Percentiles rank a stretch among this genome's conserved stretches.
phyloP scores from a whole-genome alignment of 2,888 invertebrate genomes.

The Nudaria mundana region DNA sequence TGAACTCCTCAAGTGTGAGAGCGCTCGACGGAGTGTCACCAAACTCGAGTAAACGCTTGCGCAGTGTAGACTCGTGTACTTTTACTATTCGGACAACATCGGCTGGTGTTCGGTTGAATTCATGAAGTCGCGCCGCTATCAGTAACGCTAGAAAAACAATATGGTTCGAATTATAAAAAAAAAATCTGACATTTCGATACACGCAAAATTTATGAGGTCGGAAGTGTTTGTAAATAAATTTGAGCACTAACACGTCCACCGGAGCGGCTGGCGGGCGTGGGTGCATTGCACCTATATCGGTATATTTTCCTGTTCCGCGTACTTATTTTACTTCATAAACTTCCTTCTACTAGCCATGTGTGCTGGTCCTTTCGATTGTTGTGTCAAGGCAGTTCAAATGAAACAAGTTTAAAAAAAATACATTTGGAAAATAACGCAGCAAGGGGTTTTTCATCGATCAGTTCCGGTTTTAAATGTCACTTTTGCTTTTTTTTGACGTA shows the following conservation, averaged over 20 bases:
- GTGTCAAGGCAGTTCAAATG: neutral
- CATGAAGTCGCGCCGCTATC: constrained; percentile 96
- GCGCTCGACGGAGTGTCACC: constrained; percentile 98
- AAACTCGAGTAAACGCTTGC: constrained; percentile 96
- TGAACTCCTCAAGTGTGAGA: constrained; percentile 97
- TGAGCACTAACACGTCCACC: neutral
- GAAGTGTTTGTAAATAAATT: neutral
- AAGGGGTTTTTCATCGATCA: neutral
- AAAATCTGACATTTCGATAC: neutral
- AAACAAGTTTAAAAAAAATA: neutral
- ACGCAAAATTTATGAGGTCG: neutral
- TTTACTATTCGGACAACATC: constrained; percentile 97
- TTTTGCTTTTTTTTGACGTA: too few species aligned
- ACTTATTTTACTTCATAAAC: neutral
- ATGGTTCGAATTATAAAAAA: neutral
- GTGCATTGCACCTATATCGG: neutral
- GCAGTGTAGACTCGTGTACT: constrained; percentile 95
- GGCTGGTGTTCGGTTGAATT: constrained; percentile 91
- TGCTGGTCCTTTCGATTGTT: neutral
- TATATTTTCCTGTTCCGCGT: neutral
- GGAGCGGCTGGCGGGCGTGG: neutral
- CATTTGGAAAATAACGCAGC: neutral
- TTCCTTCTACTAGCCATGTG: neutral
- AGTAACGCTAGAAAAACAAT: constrained; percentile 86
- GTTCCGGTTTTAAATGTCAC: neutral